Conservation (phyloP, 2,797 vertebrate genomes). For the Cryptoblepharus egeriae region DNA sequence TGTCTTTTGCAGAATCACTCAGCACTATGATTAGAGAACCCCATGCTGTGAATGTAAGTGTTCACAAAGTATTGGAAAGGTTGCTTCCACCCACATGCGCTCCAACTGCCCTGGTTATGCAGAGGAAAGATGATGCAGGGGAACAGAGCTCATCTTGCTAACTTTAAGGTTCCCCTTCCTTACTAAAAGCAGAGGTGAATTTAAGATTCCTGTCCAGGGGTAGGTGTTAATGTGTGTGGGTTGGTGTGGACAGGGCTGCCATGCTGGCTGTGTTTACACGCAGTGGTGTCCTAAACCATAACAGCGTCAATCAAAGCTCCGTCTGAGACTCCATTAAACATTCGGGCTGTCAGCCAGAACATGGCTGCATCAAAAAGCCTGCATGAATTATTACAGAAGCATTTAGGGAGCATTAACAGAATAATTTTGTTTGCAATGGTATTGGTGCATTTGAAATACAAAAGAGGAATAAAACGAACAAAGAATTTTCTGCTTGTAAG, state of each 20-base stretch:
- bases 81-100: not conserved
- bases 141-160: not conserved
- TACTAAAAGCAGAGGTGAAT: not conserved
- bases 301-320: constrained; percentile 28
- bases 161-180: not conserved
- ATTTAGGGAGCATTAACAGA: constrained; percentile 34
- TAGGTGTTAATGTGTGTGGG: not conserved
- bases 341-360: constrained; percentile 46
- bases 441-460: constrained; percentile 25
- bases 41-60: not conserved
- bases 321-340: constrained; percentile 8
- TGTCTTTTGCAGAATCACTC: not conserved
- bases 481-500: constrained; percentile 5
- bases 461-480: constrained; percentile 16
- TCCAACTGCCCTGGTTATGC: not conserved
- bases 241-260: not conserved
- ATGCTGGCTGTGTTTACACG: not conserved
- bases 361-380: constrained; percentile 37
- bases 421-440: constrained; percentile 1
- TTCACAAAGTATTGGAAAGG: not conserved
- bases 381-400: constrained; percentile 56
- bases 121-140: not conserved
- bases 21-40: not conserved
- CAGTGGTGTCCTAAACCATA: not conserved
- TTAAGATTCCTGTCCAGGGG: not conserved